Evolutionary conservation across 2,113 vertebrate genomes (phyloP).

Genomic region (Synchiropus splendidus): DNA sequence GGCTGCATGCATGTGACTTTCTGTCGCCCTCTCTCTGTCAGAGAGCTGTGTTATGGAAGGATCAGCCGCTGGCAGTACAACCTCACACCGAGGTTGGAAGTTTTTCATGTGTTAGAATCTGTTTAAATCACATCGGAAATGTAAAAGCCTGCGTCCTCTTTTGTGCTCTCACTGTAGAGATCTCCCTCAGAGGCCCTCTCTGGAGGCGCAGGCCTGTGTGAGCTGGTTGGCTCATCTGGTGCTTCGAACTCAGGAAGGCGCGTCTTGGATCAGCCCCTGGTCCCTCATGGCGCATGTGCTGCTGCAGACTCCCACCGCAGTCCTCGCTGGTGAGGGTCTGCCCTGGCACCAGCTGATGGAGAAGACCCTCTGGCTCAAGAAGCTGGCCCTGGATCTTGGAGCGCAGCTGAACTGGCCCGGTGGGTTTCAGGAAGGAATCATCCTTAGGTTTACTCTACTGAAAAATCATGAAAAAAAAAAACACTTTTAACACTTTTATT

Average conservation of each 20-base stretch:
- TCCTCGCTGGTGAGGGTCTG: slow-evolving; percentile 57
- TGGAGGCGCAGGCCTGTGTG: slow-evolving; percentile 75
- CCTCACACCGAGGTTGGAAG: slow-evolving; percentile 78
- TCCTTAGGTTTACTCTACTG: background rate
- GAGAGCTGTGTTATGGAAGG: slow-evolving; percentile 75
- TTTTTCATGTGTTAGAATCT: no score
- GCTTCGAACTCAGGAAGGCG: slow-evolving; percentile 79
- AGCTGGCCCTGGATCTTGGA: slow-evolving; percentile 72
- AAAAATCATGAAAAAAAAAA: background rate
- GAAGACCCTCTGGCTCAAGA: slow-evolving; percentile 79
- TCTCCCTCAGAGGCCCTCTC: slow-evolving; percentile 74
- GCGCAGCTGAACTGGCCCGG: slow-evolving; percentile 75
- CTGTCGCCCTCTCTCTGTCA: slow-evolving; percentile 81
- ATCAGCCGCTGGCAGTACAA: slow-evolving; percentile 75
- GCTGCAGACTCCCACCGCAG: slow-evolving; percentile 64
- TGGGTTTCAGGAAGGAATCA: slow-evolving; percentile 5
- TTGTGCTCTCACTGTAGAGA: slow-evolving; percentile 59
- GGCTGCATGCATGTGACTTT: slow-evolving; percentile 83
- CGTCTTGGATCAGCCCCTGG: slow-evolving; percentile 78
- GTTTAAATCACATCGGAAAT: no score
- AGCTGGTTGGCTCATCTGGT: slow-evolving; percentile 75
- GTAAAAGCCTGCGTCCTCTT: no score
- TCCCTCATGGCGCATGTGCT: slow-evolving; percentile 73
- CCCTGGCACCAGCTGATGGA: slow-evolving; percentile 67
- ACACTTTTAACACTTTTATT: no score